phyloP scores from a whole-genome alignment of 1,140 invertebrate species.

The Drosophila triauraria region DNA sequence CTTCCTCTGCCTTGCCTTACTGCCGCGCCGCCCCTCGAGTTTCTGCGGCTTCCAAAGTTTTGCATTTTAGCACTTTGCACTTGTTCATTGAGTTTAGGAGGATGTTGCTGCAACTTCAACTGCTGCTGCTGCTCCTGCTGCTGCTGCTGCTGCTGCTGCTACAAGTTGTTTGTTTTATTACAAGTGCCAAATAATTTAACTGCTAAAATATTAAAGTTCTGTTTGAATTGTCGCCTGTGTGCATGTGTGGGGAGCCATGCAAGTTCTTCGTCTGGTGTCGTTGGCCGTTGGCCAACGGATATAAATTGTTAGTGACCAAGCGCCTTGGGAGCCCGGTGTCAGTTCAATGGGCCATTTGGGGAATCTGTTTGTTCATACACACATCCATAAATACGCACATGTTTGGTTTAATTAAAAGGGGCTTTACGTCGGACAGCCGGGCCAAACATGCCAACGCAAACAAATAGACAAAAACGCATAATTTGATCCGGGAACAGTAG shows the following conservation, averaged over 20 bases:
- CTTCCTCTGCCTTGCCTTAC: not conserved
- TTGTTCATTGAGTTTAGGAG: slow-evolving; percentile 55
- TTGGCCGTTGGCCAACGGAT: slow-evolving; percentile 46
- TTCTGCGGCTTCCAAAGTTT: slow-evolving; percentile 71
- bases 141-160: slow-evolving; percentile 32
- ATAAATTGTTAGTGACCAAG: slow-evolving; percentile 59
- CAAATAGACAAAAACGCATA: slow-evolving; percentile 21
- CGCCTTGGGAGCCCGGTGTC: slow-evolving; percentile 46
- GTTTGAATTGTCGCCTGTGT: slow-evolving; percentile 66
- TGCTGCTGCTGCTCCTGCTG: slow-evolving; percentile 36
- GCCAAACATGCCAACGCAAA: slow-evolving; percentile 12
- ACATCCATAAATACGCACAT: slow-evolving; percentile 51
- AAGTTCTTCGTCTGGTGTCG: slow-evolving; percentile 20
- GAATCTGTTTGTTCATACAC: slow-evolving; percentile 55
- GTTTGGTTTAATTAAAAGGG: slow-evolving; percentile 81
- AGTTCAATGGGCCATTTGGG: slow-evolving; percentile 78
- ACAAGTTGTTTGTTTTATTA: slow-evolving; percentile 80
- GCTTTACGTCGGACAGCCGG: slow-evolving; percentile 51
- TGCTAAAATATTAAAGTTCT: slow-evolving; percentile 83
- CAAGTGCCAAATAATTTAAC: slow-evolving; percentile 83
- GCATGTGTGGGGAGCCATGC: slow-evolving; percentile 8
- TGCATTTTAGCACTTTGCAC: slow-evolving; percentile 78
- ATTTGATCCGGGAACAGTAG: slow-evolving; percentile 20
- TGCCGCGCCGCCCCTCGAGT: slow-evolving; percentile 14
- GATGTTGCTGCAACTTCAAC: slow-evolving; percentile 16